phyloP scores from a whole-genome alignment of 2,113 vertebrate genomes.

The Anoura caudifer region DNA sequence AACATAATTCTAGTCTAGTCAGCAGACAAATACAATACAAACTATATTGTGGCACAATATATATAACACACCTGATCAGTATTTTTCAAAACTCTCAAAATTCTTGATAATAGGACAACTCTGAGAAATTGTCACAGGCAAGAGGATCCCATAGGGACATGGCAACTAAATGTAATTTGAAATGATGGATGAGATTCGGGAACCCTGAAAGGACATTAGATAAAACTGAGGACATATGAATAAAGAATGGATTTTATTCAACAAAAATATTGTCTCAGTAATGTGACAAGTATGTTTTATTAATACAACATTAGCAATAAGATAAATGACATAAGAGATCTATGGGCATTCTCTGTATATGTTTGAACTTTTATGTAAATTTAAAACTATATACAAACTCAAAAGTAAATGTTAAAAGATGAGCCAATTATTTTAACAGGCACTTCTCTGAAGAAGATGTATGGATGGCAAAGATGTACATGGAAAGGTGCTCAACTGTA shows the following conservation, averaged over 20 bases:
- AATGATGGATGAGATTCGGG: background rate
- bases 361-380: background rate
- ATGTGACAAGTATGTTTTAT: background rate
- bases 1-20: background rate
- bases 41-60: background rate
- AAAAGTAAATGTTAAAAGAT: background rate
- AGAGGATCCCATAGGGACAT: too few relatives aligned
- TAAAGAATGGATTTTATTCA: background rate
- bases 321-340: background rate
- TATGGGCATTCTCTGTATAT: background rate
- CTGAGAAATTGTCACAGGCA: background rate
- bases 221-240: background rate
- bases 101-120: background rate
- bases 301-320: background rate
- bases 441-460: background rate
- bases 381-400: background rate
- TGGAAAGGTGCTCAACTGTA: background rate
- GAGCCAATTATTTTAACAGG: background rate
- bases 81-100: background rate
- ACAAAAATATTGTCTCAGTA: background rate
- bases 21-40: background rate
- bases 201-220: background rate
- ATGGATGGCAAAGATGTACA: background rate
- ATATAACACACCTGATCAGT: background rate
- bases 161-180: background rate